Base-by-base conservation (phyloP, 2,113 vertebrate genomes). In the Mobula birostris region DNA sequence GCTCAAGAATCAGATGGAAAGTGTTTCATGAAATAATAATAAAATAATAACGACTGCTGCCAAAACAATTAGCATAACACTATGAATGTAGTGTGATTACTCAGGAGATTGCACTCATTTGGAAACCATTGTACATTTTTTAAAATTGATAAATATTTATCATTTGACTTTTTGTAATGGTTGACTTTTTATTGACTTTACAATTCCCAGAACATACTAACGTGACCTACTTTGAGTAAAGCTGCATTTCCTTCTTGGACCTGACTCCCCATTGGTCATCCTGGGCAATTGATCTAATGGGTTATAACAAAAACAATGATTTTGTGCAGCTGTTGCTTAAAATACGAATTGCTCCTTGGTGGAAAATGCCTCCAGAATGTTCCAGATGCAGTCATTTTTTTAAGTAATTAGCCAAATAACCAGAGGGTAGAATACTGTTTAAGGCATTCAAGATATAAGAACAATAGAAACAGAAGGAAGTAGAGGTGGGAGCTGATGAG, bases 1-100 rank as follows among this genome's bases (percentile, higher is more conserved):
- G 29, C 61, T 12, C 7, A 15, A n/a, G 19, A n/a, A 66, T 90
- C 85, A 90, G 58, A 66, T 66, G 85, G 85, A 14, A 88, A 66
- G 5, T 19, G 85, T 8, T 90, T 66, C 29, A 32, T 17, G n/a
- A 90, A 90, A 66, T 90, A 66, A 68, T 90, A 90, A 90, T 90
- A 19, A 90, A 63, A 87, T 87, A 14, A 87, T 63, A 87, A 63
- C 63, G 15, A 9, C 85, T 19, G 29, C n/a, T 7, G 61, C 85
- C 85, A 66, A 66, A 90, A 66, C 61, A 63, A 90, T 90, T 90
- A 63, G 58, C 27, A 15, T 87, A 66, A 90, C 85, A 32, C 58
- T 32, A n/a, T 32, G 61, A 90, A 61, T 90, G 85, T 5, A 17
- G 5, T 12, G 0, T 29, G 27, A 63, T 63, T 63, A n/a, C 61